Percentiles rank a stretch among this genome's conserved stretches.
phyloP scores from a whole-genome alignment of 1,140 invertebrate species.

The Lethocerus indicus region DNA sequence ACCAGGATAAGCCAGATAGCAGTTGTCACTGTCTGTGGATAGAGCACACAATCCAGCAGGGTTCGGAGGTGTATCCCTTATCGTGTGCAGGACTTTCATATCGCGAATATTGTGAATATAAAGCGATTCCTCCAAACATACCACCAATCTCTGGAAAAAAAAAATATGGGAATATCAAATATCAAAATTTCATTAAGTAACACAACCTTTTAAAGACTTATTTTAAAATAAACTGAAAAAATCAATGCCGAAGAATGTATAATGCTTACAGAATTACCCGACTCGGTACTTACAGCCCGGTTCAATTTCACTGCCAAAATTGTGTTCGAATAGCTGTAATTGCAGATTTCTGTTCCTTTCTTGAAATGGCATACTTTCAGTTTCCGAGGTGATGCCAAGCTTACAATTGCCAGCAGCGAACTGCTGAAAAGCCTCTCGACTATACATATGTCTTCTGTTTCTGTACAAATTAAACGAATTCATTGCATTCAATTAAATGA shows the following conservation, averaged over 20 bases:
- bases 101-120: conserved; percentile 98
- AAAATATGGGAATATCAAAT: conserved; percentile 6
- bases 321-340: conserved; percentile 95
- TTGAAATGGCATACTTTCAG: conserved; percentile 95
- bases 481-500: too few species aligned
- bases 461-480: conserved; percentile 24
- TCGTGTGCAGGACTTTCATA: conserved; percentile 97
- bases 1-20: conserved; percentile 92
- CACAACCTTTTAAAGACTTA: neutral
- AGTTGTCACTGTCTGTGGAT: conserved; percentile 70
- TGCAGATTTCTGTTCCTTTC: conserved; percentile 96
- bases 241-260: too few species aligned
- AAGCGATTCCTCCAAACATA: conserved; percentile 92
- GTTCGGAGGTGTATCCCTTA: conserved; percentile 94
- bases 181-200: neutral
- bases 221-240: neutral
- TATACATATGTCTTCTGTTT: conserved; percentile 75
- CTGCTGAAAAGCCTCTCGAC: conserved; percentile 94
- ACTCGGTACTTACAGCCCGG: conserved; percentile 59
- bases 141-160: conserved; percentile 68
- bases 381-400: conserved; percentile 77
- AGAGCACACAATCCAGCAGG: conserved; percentile 81
- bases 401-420: conserved; percentile 89
- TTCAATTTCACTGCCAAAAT: conserved; percentile 94
- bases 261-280: too few species aligned